A percentile compares a stretch with the other conserved stretches of the same genome.
These are phyloP conservation scores for Lerema accius DNA, from an alignment of 1,140 invertebrate species.

Conservation along the genomic window DNA sequence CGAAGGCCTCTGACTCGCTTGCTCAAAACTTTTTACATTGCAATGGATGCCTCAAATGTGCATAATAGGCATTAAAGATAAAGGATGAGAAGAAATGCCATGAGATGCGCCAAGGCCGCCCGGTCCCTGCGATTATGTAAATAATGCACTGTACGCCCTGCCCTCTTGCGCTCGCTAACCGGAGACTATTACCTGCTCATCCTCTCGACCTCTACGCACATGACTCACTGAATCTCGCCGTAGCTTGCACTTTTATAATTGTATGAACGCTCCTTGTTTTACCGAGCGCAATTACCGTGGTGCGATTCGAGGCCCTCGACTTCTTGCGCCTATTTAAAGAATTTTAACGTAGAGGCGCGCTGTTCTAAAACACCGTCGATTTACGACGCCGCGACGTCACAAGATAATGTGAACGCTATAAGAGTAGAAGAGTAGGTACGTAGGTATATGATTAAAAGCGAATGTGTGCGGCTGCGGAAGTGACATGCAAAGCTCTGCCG, in stretches of 20 bases:
- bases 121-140: conserved; percentile 67
- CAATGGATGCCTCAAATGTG: conserved; percentile 20
- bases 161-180: conserved; percentile 43
- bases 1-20: conserved; percentile 45
- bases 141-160: conserved; percentile 55
- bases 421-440: conserved; percentile 5
- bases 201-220: conserved; percentile 36
- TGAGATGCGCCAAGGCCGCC: conserved; percentile 58
- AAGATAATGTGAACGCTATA: conserved; percentile 12
- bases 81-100: conserved; percentile 41
- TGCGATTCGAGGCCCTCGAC: conserved; percentile 15
- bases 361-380: neutral
- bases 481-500: conserved; percentile 10
- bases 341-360: conserved; percentile 6
- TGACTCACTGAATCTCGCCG: conserved; percentile 24
- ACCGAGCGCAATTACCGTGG: conserved; percentile 24
- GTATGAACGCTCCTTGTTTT: conserved; percentile 23
- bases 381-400: too few species aligned
- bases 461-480: conserved; percentile 32
- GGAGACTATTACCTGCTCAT: conserved; percentile 45
- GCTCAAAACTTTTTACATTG: conserved; percentile 26
- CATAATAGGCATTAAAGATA: conserved; percentile 38
- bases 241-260: conserved; percentile 26
- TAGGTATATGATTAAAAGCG: conserved; percentile 29
- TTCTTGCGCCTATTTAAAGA: conserved; percentile 29